Conservation (phyloP, 2,888 invertebrate genomes). For the Osedax frankpressi region DNA sequence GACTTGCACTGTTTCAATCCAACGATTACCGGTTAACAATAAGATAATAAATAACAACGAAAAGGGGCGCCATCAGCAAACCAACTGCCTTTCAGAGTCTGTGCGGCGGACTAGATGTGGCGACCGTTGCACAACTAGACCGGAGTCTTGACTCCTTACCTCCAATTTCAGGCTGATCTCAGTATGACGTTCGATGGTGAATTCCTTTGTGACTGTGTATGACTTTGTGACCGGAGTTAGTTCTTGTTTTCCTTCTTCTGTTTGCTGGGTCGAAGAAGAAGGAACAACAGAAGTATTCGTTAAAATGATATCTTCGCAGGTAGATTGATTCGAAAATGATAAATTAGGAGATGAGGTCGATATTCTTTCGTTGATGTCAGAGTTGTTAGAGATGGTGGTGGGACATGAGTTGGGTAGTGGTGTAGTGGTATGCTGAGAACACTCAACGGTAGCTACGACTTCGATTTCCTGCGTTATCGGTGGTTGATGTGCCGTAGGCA, state of each 20-base stretch:
- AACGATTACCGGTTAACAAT: neutral
- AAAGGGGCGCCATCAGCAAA: neutral
- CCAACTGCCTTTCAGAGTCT: neutral
- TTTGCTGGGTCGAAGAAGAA: neutral
- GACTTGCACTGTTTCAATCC: neutral
- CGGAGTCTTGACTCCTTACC: no score
- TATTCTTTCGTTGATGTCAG: neutral
- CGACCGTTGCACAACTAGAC: neutral
- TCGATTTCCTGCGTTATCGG: neutral
- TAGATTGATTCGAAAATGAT: neutral
- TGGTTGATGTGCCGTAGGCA: neutral
- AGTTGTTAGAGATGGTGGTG: neutral
- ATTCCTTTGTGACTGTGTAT: neutral
- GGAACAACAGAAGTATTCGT: no score
- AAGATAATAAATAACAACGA: neutral
- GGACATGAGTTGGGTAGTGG: neutral
- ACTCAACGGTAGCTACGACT: neutral
- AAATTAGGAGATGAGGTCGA: neutral
- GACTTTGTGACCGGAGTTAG: neutral
- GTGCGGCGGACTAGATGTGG: neutral
- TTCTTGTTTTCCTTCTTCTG: no score
- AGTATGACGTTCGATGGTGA: neutral
- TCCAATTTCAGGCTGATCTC: neutral
- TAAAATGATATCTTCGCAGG: no score
- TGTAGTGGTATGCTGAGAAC: neutral